phyloP scores from a whole-genome alignment of 2,888 invertebrate genomes.

The Diabrotica balteata region DNA sequence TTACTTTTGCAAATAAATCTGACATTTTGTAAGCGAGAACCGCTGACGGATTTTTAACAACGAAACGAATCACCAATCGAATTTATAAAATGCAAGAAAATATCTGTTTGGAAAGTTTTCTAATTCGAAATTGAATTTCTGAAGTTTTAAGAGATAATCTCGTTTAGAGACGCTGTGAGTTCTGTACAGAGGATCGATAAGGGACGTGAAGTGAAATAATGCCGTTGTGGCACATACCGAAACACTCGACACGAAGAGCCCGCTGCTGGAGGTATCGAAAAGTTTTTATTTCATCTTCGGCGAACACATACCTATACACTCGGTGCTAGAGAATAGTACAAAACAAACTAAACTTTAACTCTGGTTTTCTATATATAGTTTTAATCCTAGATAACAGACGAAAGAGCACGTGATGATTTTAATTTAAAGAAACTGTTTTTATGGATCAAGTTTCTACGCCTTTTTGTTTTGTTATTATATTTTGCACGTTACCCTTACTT shows the following conservation, averaged over 20 bases:
- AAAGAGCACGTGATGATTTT: too few species aligned
- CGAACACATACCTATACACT: background rate
- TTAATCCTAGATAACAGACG: too few species aligned
- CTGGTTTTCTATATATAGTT: too few species aligned
- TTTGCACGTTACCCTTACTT: too few species aligned
- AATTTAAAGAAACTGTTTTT: too few species aligned
- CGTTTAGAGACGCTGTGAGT: slow-evolving; percentile 29
- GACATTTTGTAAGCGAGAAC: too few species aligned
- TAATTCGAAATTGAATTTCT: slow-evolving; percentile 32
- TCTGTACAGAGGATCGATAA: slow-evolving; percentile 1
- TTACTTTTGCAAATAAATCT: too few species aligned
- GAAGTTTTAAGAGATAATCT: slow-evolving; percentile 33
- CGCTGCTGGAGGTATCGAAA: slow-evolving; percentile 1
- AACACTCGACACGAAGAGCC: slow-evolving; percentile 1
- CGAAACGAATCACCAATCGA: slow-evolving; percentile 9
- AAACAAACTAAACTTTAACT: background rate
- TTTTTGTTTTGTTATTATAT: too few species aligned
- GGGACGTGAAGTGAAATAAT: slow-evolving; percentile 21
- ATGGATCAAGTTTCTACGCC: too few species aligned
- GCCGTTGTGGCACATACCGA: slow-evolving; percentile 1
- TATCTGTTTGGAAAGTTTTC: slow-evolving; percentile 27
- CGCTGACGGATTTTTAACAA: background rate
- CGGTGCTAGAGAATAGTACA: background rate
- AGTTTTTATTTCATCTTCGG: background rate
- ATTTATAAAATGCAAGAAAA: slow-evolving; percentile 25